Base-by-base conservation (phyloP, 2,888 invertebrate species). In the Mantis religiosa region DNA sequence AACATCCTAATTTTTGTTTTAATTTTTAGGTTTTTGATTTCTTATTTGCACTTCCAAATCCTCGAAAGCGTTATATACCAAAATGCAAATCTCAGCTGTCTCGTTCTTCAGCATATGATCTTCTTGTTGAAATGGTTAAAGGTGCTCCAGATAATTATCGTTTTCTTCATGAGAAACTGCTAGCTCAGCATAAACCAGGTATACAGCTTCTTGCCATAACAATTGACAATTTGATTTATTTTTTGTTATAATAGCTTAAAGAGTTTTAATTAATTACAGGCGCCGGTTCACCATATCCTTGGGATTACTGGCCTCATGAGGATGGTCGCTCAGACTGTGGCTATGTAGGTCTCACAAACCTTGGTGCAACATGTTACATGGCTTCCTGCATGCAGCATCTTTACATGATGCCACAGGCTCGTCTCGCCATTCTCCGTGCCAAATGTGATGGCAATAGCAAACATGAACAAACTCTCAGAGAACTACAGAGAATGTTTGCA, bases 251-350 rank as follows among this genome's bases (percentile, higher is more conserved):
- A 12, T 12, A 9, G 3, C 12, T 12, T 41, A 41, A 0, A 41
- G 41, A 41, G 12, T 6, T 41, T 41, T 41, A 41, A 41, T 41
- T 20, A 20, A 71, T 87, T 87, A 28, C 92, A 94, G 96, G 96
- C 9, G 96, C 97, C 0, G 96, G 97, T 92, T 96, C 96, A 1
- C 96, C 97, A 0, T 98, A 98, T 93, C 97, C 98, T 0, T 99
- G 98, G 98, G 99, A 99, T 93, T 98, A 98, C 93, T 99, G 99
- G 99, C 99, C 99, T 3, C 97, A 98, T 90, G 99, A 99, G 92
- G 99, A 98, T 93, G 98, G 98, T 0, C 95, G 99, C 1, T 97
- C 98, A 0, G 98, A 98, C 92, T 98, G 98, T 93, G 99, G 99
- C 20, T 98, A 98, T 93, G 98, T 98, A 0, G 99, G 99, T 0